These are phyloP conservation scores for Cryptosula pallasiana DNA, from an alignment of 2,888 invertebrate species.

Conservation along the genomic window DNA sequence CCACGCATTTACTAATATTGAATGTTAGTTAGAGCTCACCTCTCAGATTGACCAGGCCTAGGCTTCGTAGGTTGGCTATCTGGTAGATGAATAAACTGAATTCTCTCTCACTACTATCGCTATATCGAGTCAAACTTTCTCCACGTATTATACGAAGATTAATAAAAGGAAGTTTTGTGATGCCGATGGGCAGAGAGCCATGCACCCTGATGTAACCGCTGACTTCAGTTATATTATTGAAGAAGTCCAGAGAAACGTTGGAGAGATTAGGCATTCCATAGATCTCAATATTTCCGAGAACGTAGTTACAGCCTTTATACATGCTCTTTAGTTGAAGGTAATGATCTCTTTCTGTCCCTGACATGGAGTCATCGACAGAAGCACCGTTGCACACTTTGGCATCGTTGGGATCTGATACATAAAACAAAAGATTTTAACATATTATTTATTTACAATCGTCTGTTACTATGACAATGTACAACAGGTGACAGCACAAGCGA, in stretches of 20 bases:
- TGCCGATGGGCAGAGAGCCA: conserved; percentile 69
- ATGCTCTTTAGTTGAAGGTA: not conserved
- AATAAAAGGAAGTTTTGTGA: conserved; percentile 76
- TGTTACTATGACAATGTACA: too few species aligned
- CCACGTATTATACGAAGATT: conserved; percentile 89
- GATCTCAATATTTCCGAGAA: conserved; percentile 94
- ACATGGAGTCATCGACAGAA: not conserved
- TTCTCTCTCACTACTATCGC: not conserved
- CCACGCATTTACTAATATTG: too few species aligned
- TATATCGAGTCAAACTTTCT: conserved; percentile 61
- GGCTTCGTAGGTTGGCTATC: not conserved
- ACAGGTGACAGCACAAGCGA: too few species aligned
- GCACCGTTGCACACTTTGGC: conserved; percentile 6
- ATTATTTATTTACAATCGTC: too few species aligned
- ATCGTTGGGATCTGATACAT: conserved; percentile 5
- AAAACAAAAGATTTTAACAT: too few species aligned
- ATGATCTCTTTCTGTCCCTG: not conserved
- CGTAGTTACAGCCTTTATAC: conserved; percentile 95
- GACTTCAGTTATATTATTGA: conserved; percentile 83
- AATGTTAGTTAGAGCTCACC: conserved; percentile 1
- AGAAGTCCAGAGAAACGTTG: conserved; percentile 73
- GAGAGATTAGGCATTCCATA: conserved; percentile 68
- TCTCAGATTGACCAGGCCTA: not conserved
- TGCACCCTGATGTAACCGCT: conserved; percentile 91
- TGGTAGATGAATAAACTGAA: conserved; percentile 18